Evolutionary conservation across 2,113 vertebrate species (phyloP).

Genomic region (Noturus placidus): DNA sequence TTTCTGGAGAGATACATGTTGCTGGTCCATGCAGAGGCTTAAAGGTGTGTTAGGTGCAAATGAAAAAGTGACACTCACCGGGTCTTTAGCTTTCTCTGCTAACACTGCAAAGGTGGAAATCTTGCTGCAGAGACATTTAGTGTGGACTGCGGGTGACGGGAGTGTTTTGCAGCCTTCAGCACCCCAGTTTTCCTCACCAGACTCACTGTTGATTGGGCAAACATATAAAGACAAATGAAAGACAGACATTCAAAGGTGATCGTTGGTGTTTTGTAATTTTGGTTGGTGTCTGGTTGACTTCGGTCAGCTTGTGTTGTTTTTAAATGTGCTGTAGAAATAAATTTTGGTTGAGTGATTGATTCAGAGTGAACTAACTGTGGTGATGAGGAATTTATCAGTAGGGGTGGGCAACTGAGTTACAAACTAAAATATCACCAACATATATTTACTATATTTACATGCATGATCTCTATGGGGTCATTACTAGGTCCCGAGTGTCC

Average conservation of each 20-base stretch:
- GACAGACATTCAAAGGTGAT: constrained; percentile 39
- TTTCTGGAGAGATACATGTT: neutral
- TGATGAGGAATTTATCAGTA: neutral
- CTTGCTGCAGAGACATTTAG: constrained; percentile 95
- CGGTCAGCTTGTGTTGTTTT: too few relatives aligned
- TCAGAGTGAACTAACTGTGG: constrained; percentile 31
- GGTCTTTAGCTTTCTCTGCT: constrained; percentile 91
- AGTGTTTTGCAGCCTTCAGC: constrained; percentile 94
- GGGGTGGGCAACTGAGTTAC: neutral
- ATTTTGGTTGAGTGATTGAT: neutral
- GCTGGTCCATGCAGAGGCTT: neutral
- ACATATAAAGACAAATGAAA: constrained; percentile 40
- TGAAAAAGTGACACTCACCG: constrained; percentile 76
- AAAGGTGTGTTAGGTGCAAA: constrained; percentile 4
- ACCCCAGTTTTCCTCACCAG: constrained; percentile 92
- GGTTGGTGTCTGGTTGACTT: too few relatives aligned
- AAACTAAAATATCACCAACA: neutral
- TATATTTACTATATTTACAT: neutral
- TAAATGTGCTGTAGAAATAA: too few relatives aligned
- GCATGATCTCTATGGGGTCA: neutral
- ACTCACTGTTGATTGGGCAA: constrained; percentile 80
- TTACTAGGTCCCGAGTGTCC: too few relatives aligned
- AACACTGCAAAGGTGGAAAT: constrained; percentile 93
- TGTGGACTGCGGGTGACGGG: constrained; percentile 86
- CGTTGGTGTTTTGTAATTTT: too few relatives aligned